Evolutionary conservation across 2,113 vertebrate genomes (phyloP), one percentile per base, ranked within the genome.

Genomic region (Coptodon rendalli): DNA sequence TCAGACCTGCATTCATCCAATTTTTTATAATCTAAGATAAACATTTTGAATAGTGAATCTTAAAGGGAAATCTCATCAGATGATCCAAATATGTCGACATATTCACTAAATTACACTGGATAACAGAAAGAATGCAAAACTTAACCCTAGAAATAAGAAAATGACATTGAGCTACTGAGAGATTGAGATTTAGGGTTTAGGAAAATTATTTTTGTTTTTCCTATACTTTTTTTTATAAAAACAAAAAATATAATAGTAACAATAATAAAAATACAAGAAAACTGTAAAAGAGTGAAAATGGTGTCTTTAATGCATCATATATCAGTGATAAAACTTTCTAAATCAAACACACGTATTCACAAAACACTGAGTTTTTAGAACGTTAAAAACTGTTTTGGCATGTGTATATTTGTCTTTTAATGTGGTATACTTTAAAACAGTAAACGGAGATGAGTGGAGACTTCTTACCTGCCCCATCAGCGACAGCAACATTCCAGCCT

Each of bases 381-480:
- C 9, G 14, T 50, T 50, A 7, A 19, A 19, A 78, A 12, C 27
- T 6, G 9, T 19, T 29, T 31, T 19, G 50, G 24, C 43, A 50
- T 31, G 45, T 50, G 24, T 50, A 0, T 19, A 3, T 31, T 13
- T 16, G 2, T 31, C 22, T 48, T 76, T 31, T 76, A 76, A 19
- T 31, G 27, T 48, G 71, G 43, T 2, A 9, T 78, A 31, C 43
- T 78, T 50, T 8, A 50, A 78, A 78, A 50, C 27, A 50, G 50
- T 78, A 78, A 50, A 78, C 45, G 80, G 24, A 19, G 56, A 6
- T 14, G 5, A 53, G 10, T 14, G 11, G n/a, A 17, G 12, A 9
- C 13, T 34, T 54, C 59, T 17, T 85, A 99, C 98, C 98, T 99
- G 96, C 86, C 98, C 98, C 95, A 99, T 97, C 48, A 99, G 59